These are phyloP conservation scores for Microhierax caerulescens DNA, from an alignment of 2,797 vertebrate genomes.

Conservation along the genomic window DNA sequence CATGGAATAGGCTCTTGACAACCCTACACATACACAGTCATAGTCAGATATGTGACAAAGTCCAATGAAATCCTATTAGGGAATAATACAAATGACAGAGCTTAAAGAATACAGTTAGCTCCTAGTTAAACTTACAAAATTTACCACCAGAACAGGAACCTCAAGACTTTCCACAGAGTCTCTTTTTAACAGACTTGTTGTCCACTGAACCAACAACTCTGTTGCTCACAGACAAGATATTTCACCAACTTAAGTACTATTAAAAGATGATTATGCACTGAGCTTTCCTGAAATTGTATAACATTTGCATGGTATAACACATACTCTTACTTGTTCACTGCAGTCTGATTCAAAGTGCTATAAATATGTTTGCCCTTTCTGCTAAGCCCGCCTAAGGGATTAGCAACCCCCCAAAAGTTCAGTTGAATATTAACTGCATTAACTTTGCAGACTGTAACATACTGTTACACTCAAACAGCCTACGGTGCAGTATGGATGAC, in stretches of 20 bases:
- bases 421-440: constrained; percentile 81
- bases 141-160: constrained; percentile 28
- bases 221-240: not conserved
- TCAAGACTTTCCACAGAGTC: not conserved
- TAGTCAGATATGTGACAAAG: constrained; percentile 33
- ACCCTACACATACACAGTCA: not conserved
- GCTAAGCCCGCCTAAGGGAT: constrained; percentile 82
- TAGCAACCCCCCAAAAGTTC: constrained; percentile 83
- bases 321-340: constrained; percentile 78
- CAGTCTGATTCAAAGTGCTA: constrained; percentile 87
- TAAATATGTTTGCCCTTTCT: constrained; percentile 94
- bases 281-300: constrained; percentile 70
- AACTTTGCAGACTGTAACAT: constrained; percentile 71
- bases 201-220: constrained; percentile 21
- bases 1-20: not conserved
- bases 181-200: constrained; percentile 35
- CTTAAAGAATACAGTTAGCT: constrained; percentile 51
- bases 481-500: constrained; percentile 64
- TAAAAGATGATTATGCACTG: constrained; percentile 55
- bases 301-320: constrained; percentile 71
- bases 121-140: constrained; percentile 33
- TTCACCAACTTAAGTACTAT: constrained; percentile 35
- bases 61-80: constrained; percentile 19
- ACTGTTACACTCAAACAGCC: constrained; percentile 67
- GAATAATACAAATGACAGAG: constrained; percentile 43